Percentiles rank a stretch among this genome's conserved stretches.
Conservation (phyloP, 2,113 vertebrate genomes). For the Lichenostomus cassidix region DNA sequence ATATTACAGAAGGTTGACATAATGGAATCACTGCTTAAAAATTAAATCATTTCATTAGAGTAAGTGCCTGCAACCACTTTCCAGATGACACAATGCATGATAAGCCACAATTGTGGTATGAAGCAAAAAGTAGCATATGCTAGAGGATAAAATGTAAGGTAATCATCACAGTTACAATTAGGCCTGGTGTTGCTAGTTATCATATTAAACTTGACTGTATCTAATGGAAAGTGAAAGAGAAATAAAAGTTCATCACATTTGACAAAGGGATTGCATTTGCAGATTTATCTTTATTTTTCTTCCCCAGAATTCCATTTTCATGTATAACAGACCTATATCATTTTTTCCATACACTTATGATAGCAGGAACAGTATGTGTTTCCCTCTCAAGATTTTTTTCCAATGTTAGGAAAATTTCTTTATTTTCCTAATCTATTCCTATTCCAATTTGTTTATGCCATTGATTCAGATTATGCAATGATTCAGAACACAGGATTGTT, state of each 20-base stretch:
- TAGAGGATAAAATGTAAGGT: neutral
- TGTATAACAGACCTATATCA: neutral
- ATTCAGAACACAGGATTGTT: neutral
- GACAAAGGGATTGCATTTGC: neutral
- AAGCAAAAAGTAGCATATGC: neutral
- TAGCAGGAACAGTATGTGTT: neutral
- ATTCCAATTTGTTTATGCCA: neutral
- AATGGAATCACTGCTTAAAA: neutral
- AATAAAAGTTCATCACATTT: neutral
- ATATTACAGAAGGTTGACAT: neutral
- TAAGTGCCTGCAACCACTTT: neutral
- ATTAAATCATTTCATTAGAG: neutral
- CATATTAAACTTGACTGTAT: neutral
- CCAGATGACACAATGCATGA: neutral
- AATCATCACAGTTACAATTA: neutral
- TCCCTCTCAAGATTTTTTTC: neutral
- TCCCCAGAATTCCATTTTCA: neutral
- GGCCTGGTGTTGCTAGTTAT: neutral
- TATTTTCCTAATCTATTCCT: neutral
- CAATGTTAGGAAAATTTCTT: neutral
- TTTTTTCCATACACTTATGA: neutral
- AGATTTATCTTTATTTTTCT: neutral
- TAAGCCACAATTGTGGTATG: neutral
- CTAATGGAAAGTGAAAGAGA: neutral
- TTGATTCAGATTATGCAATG: neutral